A percentile compares a stretch with the other conserved stretches of the same genome.
These are phyloP conservation scores for Chironomus tepperi DNA, from an alignment of 1,140 invertebrate genomes.

Conservation along the genomic window DNA sequence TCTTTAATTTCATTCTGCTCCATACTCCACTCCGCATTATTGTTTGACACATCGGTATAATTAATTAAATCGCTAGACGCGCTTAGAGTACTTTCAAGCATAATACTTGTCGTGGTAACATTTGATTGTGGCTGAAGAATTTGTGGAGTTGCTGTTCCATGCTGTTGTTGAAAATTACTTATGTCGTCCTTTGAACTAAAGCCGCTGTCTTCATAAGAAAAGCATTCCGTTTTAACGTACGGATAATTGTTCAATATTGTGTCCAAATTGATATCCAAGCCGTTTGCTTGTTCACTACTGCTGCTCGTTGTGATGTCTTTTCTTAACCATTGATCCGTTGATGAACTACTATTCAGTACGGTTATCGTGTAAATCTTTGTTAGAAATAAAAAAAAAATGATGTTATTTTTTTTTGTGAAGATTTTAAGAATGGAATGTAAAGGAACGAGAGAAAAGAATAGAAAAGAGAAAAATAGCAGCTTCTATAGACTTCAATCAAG, in stretches of 20 bases:
- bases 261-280: conserved; percentile 48
- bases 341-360: conserved; percentile 48
- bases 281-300: conserved; percentile 42
- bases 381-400: background rate
- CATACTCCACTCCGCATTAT: conserved; percentile 29
- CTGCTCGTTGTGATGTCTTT: conserved; percentile 44
- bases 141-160: background rate
- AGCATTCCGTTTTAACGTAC: conserved; percentile 53
- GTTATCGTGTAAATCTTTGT: conserved; percentile 54
- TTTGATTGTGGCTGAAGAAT: conserved; percentile 27
- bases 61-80: conserved; percentile 20
- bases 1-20: conserved; percentile 22
- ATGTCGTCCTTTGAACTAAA: conserved; percentile 43
- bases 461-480: background rate
- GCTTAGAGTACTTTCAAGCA: conserved; percentile 6
- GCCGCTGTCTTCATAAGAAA: conserved; percentile 57
- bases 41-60: conserved; percentile 27
- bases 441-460: background rate
- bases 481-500: conserved; percentile 12
- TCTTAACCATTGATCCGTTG: conserved; percentile 39
- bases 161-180: background rate
- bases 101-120: conserved; percentile 20
- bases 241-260: conserved; percentile 47
- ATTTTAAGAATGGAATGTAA: background rate
- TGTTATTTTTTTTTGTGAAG: background rate